These are phyloP conservation scores for Atta cephalotes DNA, from an alignment of 1,140 invertebrate species.

Conservation along the genomic window DNA sequence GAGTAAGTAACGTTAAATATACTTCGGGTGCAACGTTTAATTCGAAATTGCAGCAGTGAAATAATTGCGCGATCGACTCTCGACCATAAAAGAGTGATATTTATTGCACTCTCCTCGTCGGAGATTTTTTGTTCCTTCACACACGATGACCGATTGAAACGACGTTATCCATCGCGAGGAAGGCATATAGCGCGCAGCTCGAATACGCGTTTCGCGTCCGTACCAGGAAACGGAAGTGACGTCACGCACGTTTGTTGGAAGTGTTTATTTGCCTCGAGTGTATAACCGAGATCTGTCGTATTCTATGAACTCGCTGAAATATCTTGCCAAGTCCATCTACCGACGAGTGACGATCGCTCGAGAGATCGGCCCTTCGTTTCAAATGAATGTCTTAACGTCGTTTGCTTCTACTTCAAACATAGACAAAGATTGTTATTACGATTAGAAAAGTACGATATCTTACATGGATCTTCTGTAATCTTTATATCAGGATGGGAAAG, in stretches of 20 bases:
- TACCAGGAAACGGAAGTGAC: constrained; percentile 81
- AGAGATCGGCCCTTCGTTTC: constrained; percentile 6
- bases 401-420: not conserved
- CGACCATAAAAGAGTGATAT: constrained; percentile 45
- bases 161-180: constrained; percentile 63
- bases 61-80: constrained; percentile 41
- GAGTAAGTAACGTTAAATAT: constrained; percentile 49
- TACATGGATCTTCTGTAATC: not conserved
- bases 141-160: constrained; percentile 74
- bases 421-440: constrained; percentile 15
- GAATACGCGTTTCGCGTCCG: constrained; percentile 54
- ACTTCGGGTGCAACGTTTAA: constrained; percentile 23
- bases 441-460: constrained; percentile 16
- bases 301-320: constrained; percentile 56
- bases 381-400: not conserved
- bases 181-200: not conserved
- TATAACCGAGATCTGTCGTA: constrained; percentile 60
- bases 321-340: constrained; percentile 32
- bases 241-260: constrained; percentile 75
- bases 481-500: too few species aligned
- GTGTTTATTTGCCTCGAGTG: constrained; percentile 72
- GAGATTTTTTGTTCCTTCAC: constrained; percentile 58
- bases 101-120: constrained; percentile 50
- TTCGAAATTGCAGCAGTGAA: constrained; percentile 36
- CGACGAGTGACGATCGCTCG: constrained; percentile 27